Evolutionary conservation across 2,113 vertebrate species (phyloP).

Genomic region (Lipophrys pholis): DNA sequence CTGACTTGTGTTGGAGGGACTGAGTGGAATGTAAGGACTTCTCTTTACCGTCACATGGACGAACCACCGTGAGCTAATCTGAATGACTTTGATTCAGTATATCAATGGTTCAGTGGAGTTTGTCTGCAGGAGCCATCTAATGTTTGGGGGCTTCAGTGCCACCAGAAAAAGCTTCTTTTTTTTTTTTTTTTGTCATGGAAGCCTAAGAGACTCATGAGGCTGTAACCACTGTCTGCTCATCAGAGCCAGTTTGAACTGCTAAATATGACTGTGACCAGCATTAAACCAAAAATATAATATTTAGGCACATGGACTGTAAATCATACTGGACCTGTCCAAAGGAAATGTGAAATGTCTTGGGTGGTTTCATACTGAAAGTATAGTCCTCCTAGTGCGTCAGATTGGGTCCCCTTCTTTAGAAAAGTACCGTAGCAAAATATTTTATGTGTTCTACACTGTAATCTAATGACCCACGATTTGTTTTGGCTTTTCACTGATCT

Average conservation of each 20-base stretch:
- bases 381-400: constrained; percentile 39
- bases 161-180: constrained; percentile 7
- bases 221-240: constrained; percentile 42
- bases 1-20: constrained; percentile 25
- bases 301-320: constrained; percentile 29
- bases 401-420: constrained; percentile 27
- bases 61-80: constrained; percentile 3
- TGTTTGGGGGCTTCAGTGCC: constrained; percentile 7
- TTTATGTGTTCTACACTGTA: constrained; percentile 59
- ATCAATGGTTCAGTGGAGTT: constrained; percentile 5
- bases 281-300: constrained; percentile 50
- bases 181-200: constrained; percentile 2
- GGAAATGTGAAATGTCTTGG: constrained; percentile 50
- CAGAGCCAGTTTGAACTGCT: constrained; percentile 41
- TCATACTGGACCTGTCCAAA: constrained; percentile 46
- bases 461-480: constrained; percentile 24
- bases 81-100: constrained; percentile 34
- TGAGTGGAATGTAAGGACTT: constrained; percentile 37
- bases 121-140: constrained; percentile 13
- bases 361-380: constrained; percentile 41
- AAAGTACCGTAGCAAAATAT: constrained; percentile 25
- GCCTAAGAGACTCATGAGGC: constrained; percentile 33
- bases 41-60: constrained; percentile 29
- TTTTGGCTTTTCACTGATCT: constrained; percentile 16
- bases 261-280: constrained; percentile 51